A percentile compares a stretch with the other conserved stretches of the same genome.
Conservation (phyloP, 2,113 vertebrate genomes). For the Odocoileus virginianus region DNA sequence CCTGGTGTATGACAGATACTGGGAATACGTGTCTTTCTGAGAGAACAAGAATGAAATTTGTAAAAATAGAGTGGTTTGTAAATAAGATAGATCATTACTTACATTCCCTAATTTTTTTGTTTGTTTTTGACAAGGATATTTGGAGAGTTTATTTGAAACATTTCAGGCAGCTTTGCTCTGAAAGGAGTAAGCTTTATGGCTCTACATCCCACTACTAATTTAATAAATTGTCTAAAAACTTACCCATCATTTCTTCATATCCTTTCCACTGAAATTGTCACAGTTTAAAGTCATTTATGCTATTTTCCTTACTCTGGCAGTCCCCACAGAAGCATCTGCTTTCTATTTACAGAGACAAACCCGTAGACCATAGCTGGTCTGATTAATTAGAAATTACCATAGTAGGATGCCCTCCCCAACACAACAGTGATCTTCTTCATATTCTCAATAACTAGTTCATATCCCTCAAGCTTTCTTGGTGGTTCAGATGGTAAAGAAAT, state of each 20-base stretch:
- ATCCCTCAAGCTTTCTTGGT: neutral
- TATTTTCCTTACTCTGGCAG: neutral
- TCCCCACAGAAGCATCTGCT: neutral
- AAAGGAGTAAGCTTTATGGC: neutral
- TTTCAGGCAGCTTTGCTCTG: neutral
- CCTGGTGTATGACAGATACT: neutral
- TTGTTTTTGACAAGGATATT: neutral
- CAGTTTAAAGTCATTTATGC: neutral
- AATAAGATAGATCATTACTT: neutral
- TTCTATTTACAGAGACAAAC: constrained; percentile 9
- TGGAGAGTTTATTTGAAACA: neutral
- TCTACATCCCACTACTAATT: neutral
- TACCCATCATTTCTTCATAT: neutral
- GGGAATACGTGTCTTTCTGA: neutral
- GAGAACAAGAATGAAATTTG: neutral
- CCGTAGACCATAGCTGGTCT: neutral
- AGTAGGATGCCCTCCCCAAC: neutral
- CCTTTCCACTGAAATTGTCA: neutral
- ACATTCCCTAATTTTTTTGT: neutral
- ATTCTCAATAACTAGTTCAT: neutral
- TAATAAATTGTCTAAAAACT: constrained; percentile 4
- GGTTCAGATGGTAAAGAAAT: neutral
- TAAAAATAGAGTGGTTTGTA: neutral
- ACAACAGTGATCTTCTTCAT: neutral
- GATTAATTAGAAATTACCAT: constrained; percentile 9